These are phyloP conservation scores for Platysternon megacephalum DNA, from an alignment of 2,113 vertebrate genomes.

Conservation along the genomic window DNA sequence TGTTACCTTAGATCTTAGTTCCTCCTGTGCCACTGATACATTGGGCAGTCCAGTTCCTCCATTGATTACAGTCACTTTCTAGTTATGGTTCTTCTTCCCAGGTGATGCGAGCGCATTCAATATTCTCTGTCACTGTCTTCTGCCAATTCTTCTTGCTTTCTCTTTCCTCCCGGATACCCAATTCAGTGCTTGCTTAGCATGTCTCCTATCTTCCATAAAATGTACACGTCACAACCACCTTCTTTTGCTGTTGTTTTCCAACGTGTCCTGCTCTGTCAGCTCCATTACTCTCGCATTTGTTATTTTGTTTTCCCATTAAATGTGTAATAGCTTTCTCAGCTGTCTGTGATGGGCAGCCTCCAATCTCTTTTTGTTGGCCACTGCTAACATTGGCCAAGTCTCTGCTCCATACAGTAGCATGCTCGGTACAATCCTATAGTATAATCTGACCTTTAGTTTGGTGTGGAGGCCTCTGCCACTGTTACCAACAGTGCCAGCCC, in stretches of 20 bases:
- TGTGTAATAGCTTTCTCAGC: neutral
- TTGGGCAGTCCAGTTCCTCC: neutral
- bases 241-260: neutral
- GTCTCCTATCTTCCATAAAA: too few relatives aligned
- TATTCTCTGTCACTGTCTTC: neutral
- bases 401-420: neutral
- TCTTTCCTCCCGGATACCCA: neutral
- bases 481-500: neutral
- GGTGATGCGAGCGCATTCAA: neutral
- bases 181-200: neutral
- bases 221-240: neutral
- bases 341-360: neutral
- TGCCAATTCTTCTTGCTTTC: neutral
- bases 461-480: neutral
- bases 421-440: neutral
- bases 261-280: neutral
- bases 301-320: neutral
- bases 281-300: neutral
- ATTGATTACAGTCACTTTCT: neutral
- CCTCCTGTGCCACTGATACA: neutral
- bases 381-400: neutral
- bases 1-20: neutral
- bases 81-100: neutral
- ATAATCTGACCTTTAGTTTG: neutral
- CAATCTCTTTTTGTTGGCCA: neutral